Percentiles rank a stretch among this genome's conserved stretches.
Evolutionary conservation across 2,888 invertebrate genomes (phyloP).

Genomic region (Tholera decimalis): DNA sequence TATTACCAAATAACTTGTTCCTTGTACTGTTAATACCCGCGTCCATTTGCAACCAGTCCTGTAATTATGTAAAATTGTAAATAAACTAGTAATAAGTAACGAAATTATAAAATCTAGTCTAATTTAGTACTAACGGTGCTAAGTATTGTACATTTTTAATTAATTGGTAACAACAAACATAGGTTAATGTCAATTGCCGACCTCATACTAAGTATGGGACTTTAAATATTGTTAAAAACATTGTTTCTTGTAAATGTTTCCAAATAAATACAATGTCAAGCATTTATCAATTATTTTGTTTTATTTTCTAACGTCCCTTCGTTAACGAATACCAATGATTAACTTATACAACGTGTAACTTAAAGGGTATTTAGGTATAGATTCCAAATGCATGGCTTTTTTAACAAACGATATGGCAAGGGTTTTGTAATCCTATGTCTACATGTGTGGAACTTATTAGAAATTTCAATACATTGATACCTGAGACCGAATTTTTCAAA

Average conservation of each 20-base stretch:
- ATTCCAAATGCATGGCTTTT: no score
- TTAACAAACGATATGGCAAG: no score
- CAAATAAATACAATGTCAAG: constrained; percentile 88
- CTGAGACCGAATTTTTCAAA: no score
- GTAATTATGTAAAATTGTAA: constrained; percentile 79
- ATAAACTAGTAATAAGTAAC: constrained; percentile 74
- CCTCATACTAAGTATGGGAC: constrained; percentile 85
- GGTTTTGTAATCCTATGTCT: no score
- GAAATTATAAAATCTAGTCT: constrained; percentile 87
- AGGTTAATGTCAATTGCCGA: constrained; percentile 84
- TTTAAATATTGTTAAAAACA: constrained; percentile 83
- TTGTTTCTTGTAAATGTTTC: constrained; percentile 91
- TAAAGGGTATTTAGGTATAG: no score
- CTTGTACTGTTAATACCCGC: constrained; percentile 37
- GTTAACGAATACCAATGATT: neutral
- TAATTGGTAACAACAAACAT: constrained; percentile 67
- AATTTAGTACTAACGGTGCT: constrained; percentile 90
- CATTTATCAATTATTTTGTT: constrained; percentile 82
- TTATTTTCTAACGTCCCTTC: constrained; percentile 69
- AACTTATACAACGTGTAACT: no score
- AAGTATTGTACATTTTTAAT: constrained; percentile 86
- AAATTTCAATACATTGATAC: no score
- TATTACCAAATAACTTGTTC: constrained; percentile 31
- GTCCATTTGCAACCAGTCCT: constrained; percentile 41
- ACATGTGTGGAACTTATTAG: no score